Conservation (phyloP, 2,113 vertebrate genomes). For the Perca flavescens region DNA sequence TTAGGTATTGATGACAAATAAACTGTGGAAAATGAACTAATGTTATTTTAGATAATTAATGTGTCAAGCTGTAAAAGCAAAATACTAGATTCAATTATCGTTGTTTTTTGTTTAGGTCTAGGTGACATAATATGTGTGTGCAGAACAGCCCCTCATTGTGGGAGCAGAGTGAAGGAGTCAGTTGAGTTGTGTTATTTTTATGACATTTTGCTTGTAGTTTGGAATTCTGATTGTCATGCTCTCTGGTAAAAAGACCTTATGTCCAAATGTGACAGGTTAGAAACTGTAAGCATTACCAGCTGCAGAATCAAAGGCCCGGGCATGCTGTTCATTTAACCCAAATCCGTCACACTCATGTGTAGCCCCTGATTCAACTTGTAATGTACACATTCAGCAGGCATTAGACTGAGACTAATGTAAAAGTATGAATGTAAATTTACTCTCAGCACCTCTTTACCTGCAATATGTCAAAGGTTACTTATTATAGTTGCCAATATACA, state of each 20-base stretch:
- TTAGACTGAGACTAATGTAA: constrained; percentile 67
- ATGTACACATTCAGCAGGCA: constrained; percentile 74
- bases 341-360: constrained; percentile 72
- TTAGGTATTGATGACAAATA: not conserved
- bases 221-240: constrained; percentile 82
- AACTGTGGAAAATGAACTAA: constrained; percentile 35
- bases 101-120: not conserved
- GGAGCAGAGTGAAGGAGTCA: constrained; percentile 55
- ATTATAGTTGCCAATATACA: constrained; percentile 27
- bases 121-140: constrained; percentile 29
- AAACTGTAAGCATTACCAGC: constrained; percentile 81
- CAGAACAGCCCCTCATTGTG: constrained; percentile 52
- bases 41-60: constrained; percentile 58
- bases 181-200: constrained; percentile 77
- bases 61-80: constrained; percentile 37
- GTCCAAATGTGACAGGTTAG: constrained; percentile 72
- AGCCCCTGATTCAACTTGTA: constrained; percentile 73
- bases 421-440: constrained; percentile 65
- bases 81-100: constrained; percentile 21
- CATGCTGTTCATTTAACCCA: constrained; percentile 74
- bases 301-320: constrained; percentile 79
- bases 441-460: constrained; percentile 54
- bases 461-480: constrained; percentile 46
- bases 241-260: constrained; percentile 65
- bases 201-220: constrained; percentile 80